Base-by-base conservation (phyloP, 92 coral and sea anemone genomes). In the Pocillopora grandis region DNA sequence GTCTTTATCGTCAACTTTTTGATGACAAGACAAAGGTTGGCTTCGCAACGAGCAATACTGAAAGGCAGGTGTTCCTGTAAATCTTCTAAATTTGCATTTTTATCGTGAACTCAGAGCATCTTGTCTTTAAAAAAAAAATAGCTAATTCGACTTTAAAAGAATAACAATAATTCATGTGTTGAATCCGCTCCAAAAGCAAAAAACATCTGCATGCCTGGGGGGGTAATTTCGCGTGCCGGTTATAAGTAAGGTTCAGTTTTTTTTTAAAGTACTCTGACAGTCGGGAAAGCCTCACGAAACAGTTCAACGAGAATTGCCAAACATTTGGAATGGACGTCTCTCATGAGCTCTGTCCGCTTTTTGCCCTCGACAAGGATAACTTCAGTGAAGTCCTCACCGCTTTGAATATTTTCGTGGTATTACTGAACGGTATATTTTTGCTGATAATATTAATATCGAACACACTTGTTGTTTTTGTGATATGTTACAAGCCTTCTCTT, bases 31-130 rank as follows among this genome's bases (percentile, higher is more conserved):
- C 79, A 75, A 75, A 71, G 23, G 8, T 13, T 5, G 13, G 11
- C 42, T 18, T n/a, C 17, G 9, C 49, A 18, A 52, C 7, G 35
- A 10, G 31, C 71, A 33, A 55, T 33, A 18, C 33, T 60, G 6
- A 60, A 76, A 60, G 19, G 68, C 80, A 76, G 80, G 11, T 76
- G 80, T 61, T 62, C 18, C 36, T 76, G 23, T 16, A 36, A 31
- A 35, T 16, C 56, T 17, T n/a, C 10, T 76, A 12, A 76, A 67
- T 67, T 12, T 67, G 42, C 19, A 12, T 27, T 67, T 42, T 7
- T 76, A 62, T 18, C 80, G 37, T 67, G 37, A 76, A 31, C 69
- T 31, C 35, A 58, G 20, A 35, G 19, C 18, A 36, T 19, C 56
- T 76, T 16, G 31, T 36, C 20, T 18, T 76, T 5, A 5, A 2